Base-by-base conservation (phyloP, 2,888 invertebrate genomes). In the Lordiphosa fenestrarum region DNA sequence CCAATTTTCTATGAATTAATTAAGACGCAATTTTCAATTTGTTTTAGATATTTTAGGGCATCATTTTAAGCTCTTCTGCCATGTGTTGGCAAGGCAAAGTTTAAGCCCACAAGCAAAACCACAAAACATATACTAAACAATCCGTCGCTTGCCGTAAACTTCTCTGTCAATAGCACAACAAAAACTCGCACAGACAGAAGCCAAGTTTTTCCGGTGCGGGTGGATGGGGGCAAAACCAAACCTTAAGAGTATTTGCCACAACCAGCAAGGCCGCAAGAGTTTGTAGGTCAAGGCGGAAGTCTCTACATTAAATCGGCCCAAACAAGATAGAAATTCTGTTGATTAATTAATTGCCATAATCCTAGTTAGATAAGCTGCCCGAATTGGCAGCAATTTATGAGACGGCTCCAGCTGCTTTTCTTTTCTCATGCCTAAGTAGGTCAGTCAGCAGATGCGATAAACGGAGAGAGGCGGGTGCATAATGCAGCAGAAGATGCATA, bases 301-400 rank as follows among this genome's bases (percentile, higher is more conserved):
- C 49, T 44, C 55, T 38, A 7, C 10, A 3, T 9, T 42, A 38
- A 44, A 5, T n/a, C 23, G 7, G 7, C 23, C 6, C 35, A n/a
- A 7, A 6, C 53, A 36, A 46, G 65, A 65, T 63, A 56, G 47
- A 48, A 54, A 73, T 54, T 62, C 39, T 51, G 41, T 47, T 59
- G 72, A 75, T 67, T 63, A 83, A 83, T 76, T 83, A 72, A 83
- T 80, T 72, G 73, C 56, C 72, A 53, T 72, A 67, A 67, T 72
- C 64, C 70, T 58, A 49, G 64, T 52, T 61, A 69, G 71, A 69
- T 82, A 77, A 82, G 53, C 66, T 74, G 50, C 66, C 64, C 59
- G 61, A 82, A 57, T 61, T 53, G 78, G 42, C 57, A 47, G 38
- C 38, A 76, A 65, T 63, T 66, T 63, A 59, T 60, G 72, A 48